These are phyloP conservation scores for Volucella zonaria DNA, from an alignment of 2,888 invertebrate genomes.

Conservation along the genomic window DNA sequence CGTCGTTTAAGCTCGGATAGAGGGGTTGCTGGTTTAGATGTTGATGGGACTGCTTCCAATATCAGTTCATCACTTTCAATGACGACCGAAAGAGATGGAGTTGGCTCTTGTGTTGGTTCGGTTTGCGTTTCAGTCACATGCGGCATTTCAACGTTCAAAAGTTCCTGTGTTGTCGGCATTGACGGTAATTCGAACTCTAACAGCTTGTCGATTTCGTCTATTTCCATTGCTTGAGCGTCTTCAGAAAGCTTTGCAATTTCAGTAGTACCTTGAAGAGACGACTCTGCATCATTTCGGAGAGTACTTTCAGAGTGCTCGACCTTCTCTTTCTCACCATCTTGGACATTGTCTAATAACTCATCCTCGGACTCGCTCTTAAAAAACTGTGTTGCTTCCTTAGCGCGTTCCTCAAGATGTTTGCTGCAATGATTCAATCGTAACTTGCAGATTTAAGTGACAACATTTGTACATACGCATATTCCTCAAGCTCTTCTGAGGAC, in stretches of 20 bases:
- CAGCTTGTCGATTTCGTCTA: constrained; percentile 21
- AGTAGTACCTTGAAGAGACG: neutral
- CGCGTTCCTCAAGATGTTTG: constrained; percentile 87
- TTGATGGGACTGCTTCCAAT: neutral
- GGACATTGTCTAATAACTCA: constrained; percentile 69
- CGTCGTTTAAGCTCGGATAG: constrained; percentile 51
- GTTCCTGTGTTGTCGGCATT: constrained; percentile 28
- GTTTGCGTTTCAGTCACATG: neutral
- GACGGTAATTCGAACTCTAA: constrained; percentile 9
- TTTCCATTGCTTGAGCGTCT: neutral
- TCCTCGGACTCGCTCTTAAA: constrained; percentile 87
- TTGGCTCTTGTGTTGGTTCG: constrained; percentile 47
- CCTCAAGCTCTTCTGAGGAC: constrained; percentile 86
- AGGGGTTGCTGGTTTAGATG: constrained; percentile 2
- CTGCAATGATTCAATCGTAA: constrained; percentile 81
- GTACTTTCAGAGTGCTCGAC: constrained; percentile 1
- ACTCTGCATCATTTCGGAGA: neutral
- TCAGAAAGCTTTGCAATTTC: neutral
- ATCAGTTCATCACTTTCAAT: neutral
- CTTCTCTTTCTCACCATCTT: constrained; percentile 55
- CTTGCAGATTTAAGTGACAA: too few species aligned
- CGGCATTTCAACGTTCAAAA: constrained; percentile 36
- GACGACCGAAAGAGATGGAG: constrained; percentile 64
- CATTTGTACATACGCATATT: constrained; percentile 85
- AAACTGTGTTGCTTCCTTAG: constrained; percentile 89